phyloP scores from a whole-genome alignment of 2,113 vertebrate genomes.

The Cyanoderma ruficeps region DNA sequence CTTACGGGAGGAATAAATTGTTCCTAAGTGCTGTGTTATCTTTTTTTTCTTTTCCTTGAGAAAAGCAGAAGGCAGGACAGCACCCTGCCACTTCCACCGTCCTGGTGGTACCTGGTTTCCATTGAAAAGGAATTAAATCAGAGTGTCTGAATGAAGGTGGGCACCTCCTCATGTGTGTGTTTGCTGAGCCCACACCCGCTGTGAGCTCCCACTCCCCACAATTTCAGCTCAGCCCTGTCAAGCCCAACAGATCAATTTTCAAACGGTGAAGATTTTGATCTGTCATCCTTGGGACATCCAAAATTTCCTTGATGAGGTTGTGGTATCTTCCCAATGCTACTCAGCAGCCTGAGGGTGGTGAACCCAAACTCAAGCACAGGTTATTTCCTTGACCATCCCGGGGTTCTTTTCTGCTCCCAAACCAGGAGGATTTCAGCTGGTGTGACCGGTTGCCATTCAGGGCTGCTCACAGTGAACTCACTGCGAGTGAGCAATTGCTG shows the following conservation, averaged over 20 bases:
- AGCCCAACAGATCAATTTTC: neutral
- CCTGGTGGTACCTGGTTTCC: neutral
- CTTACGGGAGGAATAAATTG: neutral
- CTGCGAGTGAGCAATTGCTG: neutral
- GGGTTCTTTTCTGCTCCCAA: neutral
- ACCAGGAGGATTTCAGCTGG: neutral
- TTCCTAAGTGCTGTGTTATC: neutral
- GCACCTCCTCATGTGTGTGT: accelerated
- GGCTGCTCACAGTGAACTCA: neutral
- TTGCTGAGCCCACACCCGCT: neutral
- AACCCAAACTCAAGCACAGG: neutral
- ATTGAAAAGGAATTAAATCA: neutral
- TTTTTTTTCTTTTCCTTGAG: neutral
- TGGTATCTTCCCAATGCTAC: neutral
- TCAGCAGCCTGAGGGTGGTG: neutral
- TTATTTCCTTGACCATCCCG: neutral
- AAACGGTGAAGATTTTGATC: neutral
- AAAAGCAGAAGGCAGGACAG: neutral
- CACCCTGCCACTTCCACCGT: neutral
- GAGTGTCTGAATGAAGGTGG: neutral
- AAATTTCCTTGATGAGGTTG: neutral
- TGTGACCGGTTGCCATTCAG: neutral
- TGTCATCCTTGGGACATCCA: no score
- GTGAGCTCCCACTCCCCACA: neutral
- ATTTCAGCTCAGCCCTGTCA: neutral